Base-by-base conservation (phyloP, 1,140 invertebrate species). In the Scaptomyza pallida region DNA sequence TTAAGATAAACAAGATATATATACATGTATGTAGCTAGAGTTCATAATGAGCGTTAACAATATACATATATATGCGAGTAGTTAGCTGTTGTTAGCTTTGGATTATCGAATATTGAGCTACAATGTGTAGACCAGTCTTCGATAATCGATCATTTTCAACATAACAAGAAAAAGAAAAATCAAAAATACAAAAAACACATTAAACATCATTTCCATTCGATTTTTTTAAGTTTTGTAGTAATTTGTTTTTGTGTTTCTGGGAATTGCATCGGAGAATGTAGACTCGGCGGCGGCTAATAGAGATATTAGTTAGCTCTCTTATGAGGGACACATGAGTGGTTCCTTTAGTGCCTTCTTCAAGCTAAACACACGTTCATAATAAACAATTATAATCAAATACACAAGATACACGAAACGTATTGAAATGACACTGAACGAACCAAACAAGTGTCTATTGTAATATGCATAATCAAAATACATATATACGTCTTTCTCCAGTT, bases 301-400 rank as follows among this genome's bases (percentile, higher is more conserved):
- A 37, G n/a, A 30, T 30, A 30, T 5, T 5, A 30, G 26, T 30
- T n/a, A 30, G 33, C n/a, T 37, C 12, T 37, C 33, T 37, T 37
- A 37, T n/a, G 12, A 37, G 5, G 12, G 33, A n/a, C 12, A 37
- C 12, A 37, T n/a, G 33, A 37, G 33, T 37, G 33, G 33, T 37
- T 37, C 33, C n/a, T 37, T 37, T 37, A 37, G 33, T 37, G 33
- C n/a, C 33, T 37, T 37, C 33, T n/a, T 37, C 33, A 37, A 37
- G 33, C 5, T 30, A 26, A 21, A 37, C n/a, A 37, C 12, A n/a
- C 33, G 33, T 4, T 37, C 3, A 37, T 37, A 37, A 37, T n/a
- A 37, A 37, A 37, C 12, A 37, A n/a, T 9, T 12, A 37, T 12
- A 33, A 33, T 9, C 1, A 26, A 12, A 37, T n/a, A 37, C 12